These are phyloP conservation scores for Latrodectus hesperus DNA, from an alignment of 2,888 invertebrate genomes.

Conservation along the genomic window DNA sequence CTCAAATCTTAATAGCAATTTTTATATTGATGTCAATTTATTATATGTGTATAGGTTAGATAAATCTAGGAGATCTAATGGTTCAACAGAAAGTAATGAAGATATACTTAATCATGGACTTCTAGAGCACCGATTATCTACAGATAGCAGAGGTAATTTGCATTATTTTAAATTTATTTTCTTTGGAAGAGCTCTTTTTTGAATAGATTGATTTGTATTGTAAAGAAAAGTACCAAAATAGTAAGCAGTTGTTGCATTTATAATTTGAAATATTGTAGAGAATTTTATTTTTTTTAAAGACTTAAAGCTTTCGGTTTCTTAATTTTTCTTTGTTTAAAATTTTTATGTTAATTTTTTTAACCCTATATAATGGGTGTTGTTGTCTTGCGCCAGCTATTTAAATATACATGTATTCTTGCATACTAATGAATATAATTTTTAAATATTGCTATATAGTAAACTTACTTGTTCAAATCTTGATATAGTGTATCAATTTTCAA, in stretches of 20 bases:
- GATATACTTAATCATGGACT: conserved; percentile 61
- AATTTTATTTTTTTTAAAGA: background rate
- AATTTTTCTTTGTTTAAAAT: background rate
- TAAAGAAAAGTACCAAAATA: too few relatives aligned
- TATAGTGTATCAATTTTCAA: too few relatives aligned
- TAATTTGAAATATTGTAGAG: background rate
- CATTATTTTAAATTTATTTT: background rate
- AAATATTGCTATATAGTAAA: too few relatives aligned
- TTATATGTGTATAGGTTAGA: conserved; percentile 59
- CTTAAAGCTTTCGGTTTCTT: too few relatives aligned
- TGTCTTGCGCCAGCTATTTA: too few relatives aligned
- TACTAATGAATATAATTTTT: too few relatives aligned
- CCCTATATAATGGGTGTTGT: too few relatives aligned
- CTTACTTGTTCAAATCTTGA: too few relatives aligned
- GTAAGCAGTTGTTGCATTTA: too few relatives aligned
- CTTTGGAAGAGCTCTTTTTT: background rate
- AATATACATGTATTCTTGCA: too few relatives aligned
- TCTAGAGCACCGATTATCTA: conserved; percentile 43
- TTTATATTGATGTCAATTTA: background rate
- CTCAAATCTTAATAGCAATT: too few relatives aligned
- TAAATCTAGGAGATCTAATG: conserved; percentile 70
- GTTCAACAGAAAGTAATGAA: conserved; percentile 67
- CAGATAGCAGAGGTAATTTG: conserved; percentile 52
- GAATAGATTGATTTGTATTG: too few relatives aligned
- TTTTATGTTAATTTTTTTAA: background rate